phyloP scores from a whole-genome alignment of 2,113 vertebrate species.

The Nothobranchius kuhntae region DNA sequence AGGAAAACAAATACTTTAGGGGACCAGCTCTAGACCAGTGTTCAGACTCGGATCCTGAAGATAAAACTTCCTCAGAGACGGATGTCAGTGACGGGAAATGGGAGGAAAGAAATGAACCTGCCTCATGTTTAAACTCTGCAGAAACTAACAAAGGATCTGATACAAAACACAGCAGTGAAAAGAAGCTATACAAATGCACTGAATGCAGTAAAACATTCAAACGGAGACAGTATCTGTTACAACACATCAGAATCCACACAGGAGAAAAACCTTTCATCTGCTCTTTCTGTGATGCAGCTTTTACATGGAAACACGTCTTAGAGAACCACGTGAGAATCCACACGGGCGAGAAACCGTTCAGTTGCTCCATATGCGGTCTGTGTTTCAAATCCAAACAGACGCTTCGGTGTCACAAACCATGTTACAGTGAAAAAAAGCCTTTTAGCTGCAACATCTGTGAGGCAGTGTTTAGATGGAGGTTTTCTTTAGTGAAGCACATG shows the following conservation, averaged over 20 bases:
- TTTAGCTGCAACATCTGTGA: too few relatives aligned
- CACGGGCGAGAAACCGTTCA: neutral
- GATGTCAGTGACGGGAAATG: neutral
- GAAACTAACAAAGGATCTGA: neutral
- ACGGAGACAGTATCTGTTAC: neutral
- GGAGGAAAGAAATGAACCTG: neutral
- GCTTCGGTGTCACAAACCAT: too few relatives aligned
- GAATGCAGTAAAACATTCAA: constrained; percentile 6
- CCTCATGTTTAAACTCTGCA: neutral
- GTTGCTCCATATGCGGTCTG: neutral
- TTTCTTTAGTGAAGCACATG: neutral
- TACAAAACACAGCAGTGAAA: neutral
- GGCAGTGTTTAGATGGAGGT: too few relatives aligned
- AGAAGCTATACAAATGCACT: neutral
- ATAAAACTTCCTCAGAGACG: neutral
- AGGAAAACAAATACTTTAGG: neutral
- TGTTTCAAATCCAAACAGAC: neutral
- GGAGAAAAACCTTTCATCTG: neutral
- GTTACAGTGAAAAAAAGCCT: too few relatives aligned
- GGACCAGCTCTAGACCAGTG: neutral
- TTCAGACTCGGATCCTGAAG: neutral
- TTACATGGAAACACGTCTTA: neutral
- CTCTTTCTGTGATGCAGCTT: neutral
- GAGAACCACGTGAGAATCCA: neutral
- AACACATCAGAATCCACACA: neutral